Conservation (phyloP, 2,888 invertebrate genomes). For the Thera obeliscata region DNA sequence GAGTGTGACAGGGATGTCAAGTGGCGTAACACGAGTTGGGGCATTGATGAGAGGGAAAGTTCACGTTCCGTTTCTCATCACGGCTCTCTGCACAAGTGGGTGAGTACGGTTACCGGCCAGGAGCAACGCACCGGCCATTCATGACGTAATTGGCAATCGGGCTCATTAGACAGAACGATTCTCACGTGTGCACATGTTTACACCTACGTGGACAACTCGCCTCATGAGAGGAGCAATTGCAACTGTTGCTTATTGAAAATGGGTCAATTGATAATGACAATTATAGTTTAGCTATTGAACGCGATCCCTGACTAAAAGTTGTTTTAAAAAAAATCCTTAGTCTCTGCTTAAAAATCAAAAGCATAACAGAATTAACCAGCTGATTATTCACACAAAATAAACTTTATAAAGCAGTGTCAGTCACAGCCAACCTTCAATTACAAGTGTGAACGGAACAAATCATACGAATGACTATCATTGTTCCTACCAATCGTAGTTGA, state of each 20-base stretch:
- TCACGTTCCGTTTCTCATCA: conserved; percentile 76
- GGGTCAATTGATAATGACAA: neutral
- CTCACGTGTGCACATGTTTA: conserved; percentile 63
- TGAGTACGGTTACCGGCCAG: conserved; percentile 78
- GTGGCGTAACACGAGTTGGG: conserved; percentile 67
- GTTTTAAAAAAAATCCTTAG: neutral
- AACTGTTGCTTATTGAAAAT: conserved; percentile 5
- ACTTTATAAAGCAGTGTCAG: conserved; percentile 16
- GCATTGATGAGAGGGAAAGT: conserved; percentile 82
- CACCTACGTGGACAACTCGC: conserved; percentile 49
- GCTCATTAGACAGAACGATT: conserved; percentile 73
- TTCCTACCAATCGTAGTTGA: conserved; percentile 57
- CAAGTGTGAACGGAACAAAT: conserved; percentile 58
- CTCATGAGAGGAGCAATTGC: conserved; percentile 16
- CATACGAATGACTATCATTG: conserved; percentile 54
- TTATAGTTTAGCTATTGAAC: too few species aligned
- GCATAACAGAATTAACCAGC: neutral
- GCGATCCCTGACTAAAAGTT: too few species aligned
- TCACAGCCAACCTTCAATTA: conserved; percentile 55
- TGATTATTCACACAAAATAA: conserved; percentile 6
- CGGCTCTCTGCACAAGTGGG: conserved; percentile 79
- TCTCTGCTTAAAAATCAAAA: neutral
- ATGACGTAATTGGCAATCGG: conserved; percentile 79
- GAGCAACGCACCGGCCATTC: conserved; percentile 79
- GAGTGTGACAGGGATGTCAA: conserved; percentile 56